Base-by-base conservation (phyloP, 1,140 invertebrate genomes). In the Drosophila quadrilineata region DNA sequence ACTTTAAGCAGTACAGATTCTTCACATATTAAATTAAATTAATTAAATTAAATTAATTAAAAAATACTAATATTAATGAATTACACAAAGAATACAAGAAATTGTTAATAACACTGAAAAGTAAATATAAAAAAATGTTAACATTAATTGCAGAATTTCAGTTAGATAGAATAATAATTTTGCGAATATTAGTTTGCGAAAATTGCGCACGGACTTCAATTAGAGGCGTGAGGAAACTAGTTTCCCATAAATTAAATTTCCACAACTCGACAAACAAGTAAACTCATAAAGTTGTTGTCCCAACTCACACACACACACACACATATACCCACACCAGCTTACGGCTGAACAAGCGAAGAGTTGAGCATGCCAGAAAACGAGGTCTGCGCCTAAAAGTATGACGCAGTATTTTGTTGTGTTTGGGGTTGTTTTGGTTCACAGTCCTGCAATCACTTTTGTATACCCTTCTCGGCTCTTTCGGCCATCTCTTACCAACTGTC, bases 191-290 rank as follows among this genome's bases (percentile, higher is more conserved):
- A n/a, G n/a, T n/a, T n/a, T n/a, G n/a, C 17, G 24, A 45, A 68
- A 33, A 77, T 73, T 45, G 48, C 56, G 29, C 40, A 63, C 71
- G 58, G 72, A 72, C 72, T 82, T 68, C 72, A 82, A 84, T 84
- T 82, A 76, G 63, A 84, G 77, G 76, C 76, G 77, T 70, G 68
- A 82, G 57, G 67, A 72, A 82, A 71, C 70, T 72, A 56, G 54
- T 67, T 75, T 76, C 72, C 57, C 76, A 75, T 82, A 82, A 82
- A 82, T 82, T 82, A 69, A 84, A 82, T 82, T 82, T 82, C 72
- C 77, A 72, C 77, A 84, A 76, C 71, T 72, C 68, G 76, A 54
- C 76, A 82, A 76, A 82, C 77, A 76, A 76, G 72, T 68, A 71
- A 82, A 82, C 63, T 76, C 77, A 69, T 84, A 82, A 82, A 82